Conservation (phyloP, 2,888 invertebrate species). For the Cryptus armator region DNA sequence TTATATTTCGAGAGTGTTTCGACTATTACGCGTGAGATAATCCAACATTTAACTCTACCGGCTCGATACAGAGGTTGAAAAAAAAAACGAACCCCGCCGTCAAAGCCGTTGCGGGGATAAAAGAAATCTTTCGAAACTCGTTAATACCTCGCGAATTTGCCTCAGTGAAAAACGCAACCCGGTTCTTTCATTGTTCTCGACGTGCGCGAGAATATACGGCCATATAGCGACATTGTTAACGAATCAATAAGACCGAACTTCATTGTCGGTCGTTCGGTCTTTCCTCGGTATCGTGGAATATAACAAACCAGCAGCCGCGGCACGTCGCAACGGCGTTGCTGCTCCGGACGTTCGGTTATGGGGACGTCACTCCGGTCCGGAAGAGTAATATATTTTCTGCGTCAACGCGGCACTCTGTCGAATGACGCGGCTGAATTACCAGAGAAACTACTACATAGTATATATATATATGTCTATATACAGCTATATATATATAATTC, state of each 20-base stretch:
- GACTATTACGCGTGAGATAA: constrained; percentile 46
- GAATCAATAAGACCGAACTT: constrained; percentile 80
- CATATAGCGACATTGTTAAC: constrained; percentile 76
- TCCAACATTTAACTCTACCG: constrained; percentile 24
- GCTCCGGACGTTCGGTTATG: constrained; percentile 77
- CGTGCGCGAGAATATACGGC: constrained; percentile 72
- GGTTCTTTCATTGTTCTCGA: constrained; percentile 30
- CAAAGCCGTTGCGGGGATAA: background rate
- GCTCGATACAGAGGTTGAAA: background rate
- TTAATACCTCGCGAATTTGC: constrained; percentile 25
- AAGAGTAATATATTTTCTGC: constrained; percentile 75
- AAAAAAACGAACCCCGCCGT: constrained; percentile 1
- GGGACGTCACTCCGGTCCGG: constrained; percentile 75
- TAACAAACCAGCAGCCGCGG: constrained; percentile 38
- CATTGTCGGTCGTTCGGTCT: constrained; percentile 72
- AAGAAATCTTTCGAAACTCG: background rate
- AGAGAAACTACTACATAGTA: constrained; percentile 48
- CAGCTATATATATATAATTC: constrained; percentile 46
- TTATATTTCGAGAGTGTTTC: constrained; percentile 46
- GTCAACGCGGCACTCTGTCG: constrained; percentile 70
- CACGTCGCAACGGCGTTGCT: constrained; percentile 24
- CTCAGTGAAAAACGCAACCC: constrained; percentile 38
- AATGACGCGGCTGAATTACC: constrained; percentile 73
- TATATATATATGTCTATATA: background rate
- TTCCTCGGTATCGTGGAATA: constrained; percentile 62